A percentile compares a stretch with the other conserved stretches of the same genome.
These are phyloP conservation scores for Macropus fuliginosus DNA, from an alignment of 2,797 vertebrate species.

Conservation along the genomic window DNA sequence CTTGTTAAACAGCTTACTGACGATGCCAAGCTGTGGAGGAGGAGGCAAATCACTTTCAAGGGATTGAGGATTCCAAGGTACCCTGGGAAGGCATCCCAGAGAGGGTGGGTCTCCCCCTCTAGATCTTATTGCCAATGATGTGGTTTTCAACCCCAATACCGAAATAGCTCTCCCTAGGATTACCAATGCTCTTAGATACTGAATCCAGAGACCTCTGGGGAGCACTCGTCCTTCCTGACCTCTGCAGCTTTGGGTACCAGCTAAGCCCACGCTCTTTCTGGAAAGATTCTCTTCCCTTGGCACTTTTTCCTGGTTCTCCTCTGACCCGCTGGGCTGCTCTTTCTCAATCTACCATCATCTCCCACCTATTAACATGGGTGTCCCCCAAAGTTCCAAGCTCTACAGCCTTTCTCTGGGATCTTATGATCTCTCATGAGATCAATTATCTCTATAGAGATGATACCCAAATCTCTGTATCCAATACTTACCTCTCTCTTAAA, in stretches of 20 bases:
- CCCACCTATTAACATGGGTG: neutral
- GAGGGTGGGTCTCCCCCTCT: neutral
- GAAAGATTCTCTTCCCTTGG: neutral
- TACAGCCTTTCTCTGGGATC: neutral
- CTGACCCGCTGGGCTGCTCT: neutral
- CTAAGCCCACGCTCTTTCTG: neutral
- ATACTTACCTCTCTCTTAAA: neutral
- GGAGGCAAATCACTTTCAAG: neutral
- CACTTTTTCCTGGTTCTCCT: neutral
- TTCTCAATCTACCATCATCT: neutral
- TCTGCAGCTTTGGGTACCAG: neutral
- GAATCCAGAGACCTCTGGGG: neutral
- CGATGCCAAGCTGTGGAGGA: rapidly evolving
- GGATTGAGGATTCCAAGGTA: neutral
- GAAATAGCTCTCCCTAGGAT: neutral
- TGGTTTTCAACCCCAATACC: neutral
- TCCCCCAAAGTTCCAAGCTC: neutral
- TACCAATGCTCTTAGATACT: neutral
- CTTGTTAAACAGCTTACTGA: neutral
- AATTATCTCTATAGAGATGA: neutral
- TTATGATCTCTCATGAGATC: neutral
- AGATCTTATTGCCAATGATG: neutral
- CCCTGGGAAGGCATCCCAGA: neutral
- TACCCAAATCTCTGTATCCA: neutral
- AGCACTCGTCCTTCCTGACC: neutral